phyloP scores from a whole-genome alignment of 2,888 invertebrate genomes.

The Apotomis betuletana region DNA sequence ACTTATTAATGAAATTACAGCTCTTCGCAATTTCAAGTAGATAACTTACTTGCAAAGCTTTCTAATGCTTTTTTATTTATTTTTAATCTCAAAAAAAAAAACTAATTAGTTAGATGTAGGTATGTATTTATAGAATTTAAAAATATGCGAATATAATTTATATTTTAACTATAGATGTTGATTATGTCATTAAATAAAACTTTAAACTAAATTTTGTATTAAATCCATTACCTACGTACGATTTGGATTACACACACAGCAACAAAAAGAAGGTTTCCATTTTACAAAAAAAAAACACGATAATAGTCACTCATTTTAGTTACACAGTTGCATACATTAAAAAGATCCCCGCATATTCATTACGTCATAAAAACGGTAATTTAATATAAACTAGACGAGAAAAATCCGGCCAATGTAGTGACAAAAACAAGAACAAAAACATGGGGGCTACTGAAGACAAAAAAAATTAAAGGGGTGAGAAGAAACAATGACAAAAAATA shows the following conservation, averaged over 20 bases:
- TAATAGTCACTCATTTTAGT: constrained; percentile 75
- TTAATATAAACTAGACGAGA: constrained; percentile 82
- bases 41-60: not conserved
- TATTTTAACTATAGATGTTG: no score
- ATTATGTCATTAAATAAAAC: no score
- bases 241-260: not conserved
- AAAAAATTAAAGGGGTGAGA: constrained; percentile 69
- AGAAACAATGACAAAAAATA: constrained; percentile 75
- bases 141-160: no score
- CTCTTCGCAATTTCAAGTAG: not conserved
- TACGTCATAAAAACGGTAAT: constrained; percentile 79
- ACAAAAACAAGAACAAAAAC: constrained; percentile 73
- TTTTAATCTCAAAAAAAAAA: no score
- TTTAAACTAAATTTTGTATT: no score
- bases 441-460: constrained; percentile 61
- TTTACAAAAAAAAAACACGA: constrained; percentile 58
- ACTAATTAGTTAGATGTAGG: no score
- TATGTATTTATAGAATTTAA: no score
- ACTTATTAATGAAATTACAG: constrained; percentile 1
- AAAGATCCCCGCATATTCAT: constrained; percentile 79
- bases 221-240: not conserved
- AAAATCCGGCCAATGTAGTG: constrained; percentile 75
- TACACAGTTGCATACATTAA: constrained; percentile 67
- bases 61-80: not conserved
- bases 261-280: constrained; percentile 6